Conservation (phyloP, 2,797 vertebrate genomes). For the Dendrocincla fuliginosa region DNA sequence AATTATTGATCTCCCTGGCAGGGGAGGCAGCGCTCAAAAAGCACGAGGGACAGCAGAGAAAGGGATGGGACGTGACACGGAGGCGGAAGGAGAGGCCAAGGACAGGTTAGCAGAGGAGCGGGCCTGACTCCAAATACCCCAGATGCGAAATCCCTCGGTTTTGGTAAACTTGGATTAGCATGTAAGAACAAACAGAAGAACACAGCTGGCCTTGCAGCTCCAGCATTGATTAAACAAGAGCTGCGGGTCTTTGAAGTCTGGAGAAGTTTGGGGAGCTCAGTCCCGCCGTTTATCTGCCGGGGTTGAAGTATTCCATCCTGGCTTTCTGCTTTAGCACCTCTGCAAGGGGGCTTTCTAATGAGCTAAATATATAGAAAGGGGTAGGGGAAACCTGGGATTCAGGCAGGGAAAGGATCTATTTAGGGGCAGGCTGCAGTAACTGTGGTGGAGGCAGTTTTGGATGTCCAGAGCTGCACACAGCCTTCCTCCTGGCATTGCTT, state of each 20-base stretch:
- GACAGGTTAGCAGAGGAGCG: slow-evolving; percentile 52
- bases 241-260: slow-evolving; percentile 61
- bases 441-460: neutral
- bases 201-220: slow-evolving; percentile 56
- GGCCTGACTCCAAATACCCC: slow-evolving; percentile 33
- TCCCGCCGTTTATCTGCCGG: slow-evolving; percentile 33
- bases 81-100: slow-evolving; percentile 56
- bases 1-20: slow-evolving; percentile 15
- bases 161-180: slow-evolving; percentile 71
- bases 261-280: slow-evolving; percentile 54
- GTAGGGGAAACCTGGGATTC: slow-evolving; percentile 13
- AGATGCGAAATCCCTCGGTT: slow-evolving; percentile 64
- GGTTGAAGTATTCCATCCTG: slow-evolving; percentile 53
- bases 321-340: slow-evolving; percentile 57
- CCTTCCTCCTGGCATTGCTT: neutral
- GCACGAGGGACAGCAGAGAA: neutral
- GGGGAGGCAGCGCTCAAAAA: neutral
- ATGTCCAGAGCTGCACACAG: neutral
- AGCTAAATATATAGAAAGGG: slow-evolving; percentile 49
- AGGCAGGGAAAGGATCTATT: neutral
- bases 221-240: slow-evolving; percentile 63
- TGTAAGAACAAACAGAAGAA: slow-evolving; percentile 69
- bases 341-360: slow-evolving; percentile 3
- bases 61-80: neutral
- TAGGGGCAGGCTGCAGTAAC: neutral